phyloP scores from a whole-genome alignment of 2,797 vertebrate species.

The Vipera ursinii region DNA sequence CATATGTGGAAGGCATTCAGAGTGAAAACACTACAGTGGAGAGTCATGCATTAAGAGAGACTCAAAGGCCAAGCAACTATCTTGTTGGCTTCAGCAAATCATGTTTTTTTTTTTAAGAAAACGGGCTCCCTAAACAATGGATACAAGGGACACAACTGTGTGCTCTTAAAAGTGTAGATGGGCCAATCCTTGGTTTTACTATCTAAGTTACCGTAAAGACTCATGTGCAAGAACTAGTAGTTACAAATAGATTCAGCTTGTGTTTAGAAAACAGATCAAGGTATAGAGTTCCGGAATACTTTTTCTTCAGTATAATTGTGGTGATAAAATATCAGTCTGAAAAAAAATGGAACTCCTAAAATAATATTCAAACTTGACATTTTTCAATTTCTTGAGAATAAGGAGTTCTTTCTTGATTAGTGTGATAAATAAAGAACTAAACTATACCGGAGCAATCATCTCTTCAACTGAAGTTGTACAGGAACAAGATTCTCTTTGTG shows the following conservation, averaged over 20 bases:
- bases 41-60: not conserved
- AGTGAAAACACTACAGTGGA: not conserved
- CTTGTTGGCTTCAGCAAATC: not conserved
- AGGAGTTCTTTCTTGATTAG: not conserved
- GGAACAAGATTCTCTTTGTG: not conserved
- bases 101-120: no score
- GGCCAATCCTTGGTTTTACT: not conserved
- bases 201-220: not conserved
- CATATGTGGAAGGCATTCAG: constrained; percentile 4
- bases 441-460: not conserved
- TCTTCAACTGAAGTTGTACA: not conserved
- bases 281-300: not conserved
- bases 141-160: not conserved
- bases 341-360: not conserved
- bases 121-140: not conserved
- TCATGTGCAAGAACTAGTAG: not conserved
- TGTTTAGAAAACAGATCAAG: not conserved
- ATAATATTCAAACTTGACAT: not conserved
- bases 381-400: not conserved
- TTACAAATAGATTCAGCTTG: not conserved
- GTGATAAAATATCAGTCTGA: not conserved
- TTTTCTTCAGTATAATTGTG: not conserved
- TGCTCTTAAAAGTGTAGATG: not conserved
- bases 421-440: not conserved
- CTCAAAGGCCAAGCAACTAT: not conserved